phyloP scores from a whole-genome alignment of 2,888 invertebrate genomes.

The Parnassius orleans region DNA sequence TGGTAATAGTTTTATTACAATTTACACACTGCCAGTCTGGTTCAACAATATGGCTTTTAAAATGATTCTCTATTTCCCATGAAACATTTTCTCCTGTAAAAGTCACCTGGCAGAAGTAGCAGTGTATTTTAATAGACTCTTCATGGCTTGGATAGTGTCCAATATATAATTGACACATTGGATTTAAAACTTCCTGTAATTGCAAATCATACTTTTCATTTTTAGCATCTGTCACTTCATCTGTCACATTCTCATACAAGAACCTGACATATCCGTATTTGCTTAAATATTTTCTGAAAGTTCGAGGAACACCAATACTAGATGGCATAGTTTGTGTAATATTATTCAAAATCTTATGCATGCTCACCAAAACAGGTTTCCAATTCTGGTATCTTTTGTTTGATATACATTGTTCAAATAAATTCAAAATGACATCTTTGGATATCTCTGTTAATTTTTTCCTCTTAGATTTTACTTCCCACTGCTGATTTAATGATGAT shows the following conservation, averaged over 20 bases:
- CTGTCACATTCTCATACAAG: constrained; percentile 39
- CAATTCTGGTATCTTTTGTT: not conserved
- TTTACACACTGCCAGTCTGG: constrained; percentile 48
- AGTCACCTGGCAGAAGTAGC: constrained; percentile 40
- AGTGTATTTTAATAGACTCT: constrained; percentile 42
- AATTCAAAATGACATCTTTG: not conserved
- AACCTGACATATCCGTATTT: constrained; percentile 51
- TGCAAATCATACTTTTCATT: constrained; percentile 45
- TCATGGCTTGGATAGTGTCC: not conserved
- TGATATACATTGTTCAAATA: not conserved
- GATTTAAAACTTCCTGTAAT: constrained; percentile 49
- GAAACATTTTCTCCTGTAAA: constrained; percentile 34
- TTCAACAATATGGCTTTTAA: constrained; percentile 46
- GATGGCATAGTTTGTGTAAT: constrained; percentile 8
- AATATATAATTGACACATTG: constrained; percentile 36
- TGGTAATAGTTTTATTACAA: constrained; percentile 39
- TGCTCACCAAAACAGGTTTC: not conserved
- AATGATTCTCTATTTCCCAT: constrained; percentile 41
- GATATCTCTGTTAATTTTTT: not conserved
- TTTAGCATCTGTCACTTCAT: not conserved
- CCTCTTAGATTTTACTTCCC: constrained; percentile 12
- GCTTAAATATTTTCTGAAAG: constrained; percentile 34
- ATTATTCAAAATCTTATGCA: constrained; percentile 1
- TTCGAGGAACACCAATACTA: not conserved
- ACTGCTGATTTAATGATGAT: not conserved